These are phyloP conservation scores for Hyposoter didymator DNA, from an alignment of 2,888 invertebrate species.

Conservation along the genomic window DNA sequence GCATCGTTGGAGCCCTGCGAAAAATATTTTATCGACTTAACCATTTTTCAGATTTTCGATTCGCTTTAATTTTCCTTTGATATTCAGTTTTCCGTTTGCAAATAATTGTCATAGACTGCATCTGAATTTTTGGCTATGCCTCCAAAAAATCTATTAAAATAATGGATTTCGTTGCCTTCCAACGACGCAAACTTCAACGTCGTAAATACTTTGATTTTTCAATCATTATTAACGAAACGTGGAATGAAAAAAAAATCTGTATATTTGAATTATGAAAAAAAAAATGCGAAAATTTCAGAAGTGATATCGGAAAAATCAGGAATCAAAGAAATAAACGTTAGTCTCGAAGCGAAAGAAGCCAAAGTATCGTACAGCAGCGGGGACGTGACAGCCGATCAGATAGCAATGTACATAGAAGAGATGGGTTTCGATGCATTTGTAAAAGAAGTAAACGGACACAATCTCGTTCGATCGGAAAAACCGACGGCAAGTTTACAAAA, in stretches of 20 bases:
- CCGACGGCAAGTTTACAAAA: conserved; percentile 67
- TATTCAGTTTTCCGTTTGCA: too few relatives aligned
- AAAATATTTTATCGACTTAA: too few relatives aligned
- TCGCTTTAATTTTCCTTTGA: too few relatives aligned
- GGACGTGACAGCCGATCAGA: conserved; percentile 85
- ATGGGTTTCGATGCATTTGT: conserved; percentile 92
- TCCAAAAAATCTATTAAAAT: too few relatives aligned
- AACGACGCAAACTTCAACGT: too few relatives aligned
- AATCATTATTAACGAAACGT: not conserved
- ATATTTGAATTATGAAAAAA: not conserved
- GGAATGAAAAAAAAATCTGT: not conserved
- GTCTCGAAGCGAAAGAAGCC: conserved; percentile 88
- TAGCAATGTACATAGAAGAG: conserved; percentile 90
- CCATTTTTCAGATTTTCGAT: too few relatives aligned
- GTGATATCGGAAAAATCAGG: conserved; percentile 88
- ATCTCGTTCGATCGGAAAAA: conserved; percentile 40
- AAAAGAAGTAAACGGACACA: conserved; percentile 82
- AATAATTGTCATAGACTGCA: too few relatives aligned
- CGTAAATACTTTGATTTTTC: not conserved
- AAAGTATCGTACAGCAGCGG: conserved; percentile 86
- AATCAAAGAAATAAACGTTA: conserved; percentile 87
- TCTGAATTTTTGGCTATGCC: too few relatives aligned
- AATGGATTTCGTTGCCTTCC: too few relatives aligned
- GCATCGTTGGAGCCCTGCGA: too few relatives aligned
- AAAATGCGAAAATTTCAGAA: conserved; percentile 83